A percentile compares a stretch with the other conserved stretches of the same genome.
Evolutionary conservation across 2,888 invertebrate species (phyloP).

Genomic region (Pycnomerus fuliginosus): DNA sequence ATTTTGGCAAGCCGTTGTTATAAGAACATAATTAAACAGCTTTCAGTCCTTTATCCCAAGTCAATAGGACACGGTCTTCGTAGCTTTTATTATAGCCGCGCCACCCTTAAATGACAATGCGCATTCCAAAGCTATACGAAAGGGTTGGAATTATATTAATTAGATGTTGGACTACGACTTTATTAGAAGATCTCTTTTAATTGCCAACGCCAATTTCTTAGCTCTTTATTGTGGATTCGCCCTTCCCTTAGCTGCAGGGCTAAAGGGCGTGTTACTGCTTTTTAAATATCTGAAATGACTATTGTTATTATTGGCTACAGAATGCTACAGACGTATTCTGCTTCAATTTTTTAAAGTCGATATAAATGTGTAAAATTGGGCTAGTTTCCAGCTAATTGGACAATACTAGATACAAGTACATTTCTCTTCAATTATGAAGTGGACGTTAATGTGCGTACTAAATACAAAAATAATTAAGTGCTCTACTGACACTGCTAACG

Average conservation of each 20-base stretch:
- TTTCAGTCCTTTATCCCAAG: constrained; percentile 37
- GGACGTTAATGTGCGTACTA: constrained; percentile 22
- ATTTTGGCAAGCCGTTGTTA: constrained; percentile 37
- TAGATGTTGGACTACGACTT: constrained; percentile 45
- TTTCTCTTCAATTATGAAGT: not conserved
- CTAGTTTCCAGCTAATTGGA: no score
- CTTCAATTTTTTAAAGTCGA: no score
- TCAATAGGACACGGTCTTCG: constrained; percentile 36
- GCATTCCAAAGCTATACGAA: constrained; percentile 38
- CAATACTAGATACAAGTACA: no score
- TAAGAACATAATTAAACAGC: constrained; percentile 46
- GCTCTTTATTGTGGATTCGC: no score
- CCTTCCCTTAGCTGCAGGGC: no score
- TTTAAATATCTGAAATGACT: no score
- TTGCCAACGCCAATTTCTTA: no score
- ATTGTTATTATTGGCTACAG: no score
- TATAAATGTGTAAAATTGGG: no score
- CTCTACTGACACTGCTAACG: constrained; percentile 50
- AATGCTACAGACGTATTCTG: no score
- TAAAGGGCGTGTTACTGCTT: no score
- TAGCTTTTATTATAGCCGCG: constrained; percentile 33
- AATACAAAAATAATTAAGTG: constrained; percentile 52
- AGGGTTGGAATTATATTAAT: constrained; percentile 48
- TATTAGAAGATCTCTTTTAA: constrained; percentile 38
- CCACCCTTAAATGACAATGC: constrained; percentile 43